Base-by-base conservation (phyloP, 2,888 invertebrate genomes). In the Argynnis bischoffii region DNA sequence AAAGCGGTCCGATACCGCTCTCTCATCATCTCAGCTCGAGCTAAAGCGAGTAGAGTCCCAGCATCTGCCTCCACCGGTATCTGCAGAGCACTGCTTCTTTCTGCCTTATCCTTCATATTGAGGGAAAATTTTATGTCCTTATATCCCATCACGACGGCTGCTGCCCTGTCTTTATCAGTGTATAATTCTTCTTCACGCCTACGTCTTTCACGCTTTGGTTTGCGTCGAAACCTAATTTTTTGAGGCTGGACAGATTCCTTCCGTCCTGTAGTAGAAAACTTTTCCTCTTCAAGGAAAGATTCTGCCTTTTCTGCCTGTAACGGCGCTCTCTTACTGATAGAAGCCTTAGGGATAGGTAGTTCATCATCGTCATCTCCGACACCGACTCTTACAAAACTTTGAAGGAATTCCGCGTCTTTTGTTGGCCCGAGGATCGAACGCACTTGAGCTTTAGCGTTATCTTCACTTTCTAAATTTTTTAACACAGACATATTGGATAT, bases 81-180 rank as follows among this genome's bases (percentile, higher is more conserved):
- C 75, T 95, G 95, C 59, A 97, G 83, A 0, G 94, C 94, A 76
- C 94, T 95, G 76, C 95, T 95, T 35, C 96, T 94, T 80, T 97
- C 97, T 72, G 96, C 95, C 74, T 96, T 95, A 76, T 96, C 94
- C 81, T 97, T 98, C 76, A 96, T 92, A 80, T 95, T 96, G 72
- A 97, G 87, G 48, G 96, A 97, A 75, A 96, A 96, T 80, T 98
- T 98, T 72, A 98, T 98, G 81, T 98, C 98, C 72, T 95, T 95
- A n/a, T 95, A 95, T 0, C 97, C 97, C 94, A 96, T 94, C 79
- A 97, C 96, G 16, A 97, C 97, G 0, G 98, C 97, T 0, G 98
- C 98, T 0, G 98, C 98, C 6, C 98, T 93, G 82, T 98, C 98
- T 80, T 98, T 98, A 82, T 98, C 98, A 21, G 97, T 98, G 79